phyloP scores from a whole-genome alignment of 2,113 vertebrate species.

The Embiotoca jacksoni region DNA sequence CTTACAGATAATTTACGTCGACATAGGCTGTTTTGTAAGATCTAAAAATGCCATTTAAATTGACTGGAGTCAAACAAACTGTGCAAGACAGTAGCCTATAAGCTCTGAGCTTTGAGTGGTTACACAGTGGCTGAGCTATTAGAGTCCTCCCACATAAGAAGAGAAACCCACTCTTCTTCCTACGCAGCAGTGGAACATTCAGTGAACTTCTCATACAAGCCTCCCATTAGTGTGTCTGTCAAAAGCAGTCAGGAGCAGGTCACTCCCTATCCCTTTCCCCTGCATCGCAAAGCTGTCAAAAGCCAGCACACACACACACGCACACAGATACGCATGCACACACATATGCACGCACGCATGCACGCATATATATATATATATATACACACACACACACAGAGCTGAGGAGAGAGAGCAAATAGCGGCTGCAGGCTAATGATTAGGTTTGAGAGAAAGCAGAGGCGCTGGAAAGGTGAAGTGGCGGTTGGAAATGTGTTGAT shows the following conservation, averaged over 20 bases:
- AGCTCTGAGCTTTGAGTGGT: slow-evolving; percentile 53
- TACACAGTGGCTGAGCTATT: slow-evolving; percentile 50
- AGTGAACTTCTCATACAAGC: slow-evolving; percentile 67
- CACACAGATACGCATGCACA: slow-evolving; percentile 2
- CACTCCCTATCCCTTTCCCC: slow-evolving; percentile 23
- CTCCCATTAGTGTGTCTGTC: slow-evolving; percentile 70
- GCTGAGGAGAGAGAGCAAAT: neutral
- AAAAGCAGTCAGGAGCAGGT: slow-evolving; percentile 56
- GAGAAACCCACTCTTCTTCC: slow-evolving; percentile 43
- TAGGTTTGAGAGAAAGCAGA: slow-evolving; percentile 44
- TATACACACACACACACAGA: slow-evolving; percentile 12
- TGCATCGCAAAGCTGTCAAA: slow-evolving; percentile 38
- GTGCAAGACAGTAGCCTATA: neutral
- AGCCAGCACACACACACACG: slow-evolving; percentile 15
- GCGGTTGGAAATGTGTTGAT: slow-evolving; percentile 45
- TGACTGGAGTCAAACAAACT: slow-evolving; percentile 33
- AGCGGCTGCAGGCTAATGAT: slow-evolving; percentile 38
- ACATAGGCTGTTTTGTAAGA: neutral
- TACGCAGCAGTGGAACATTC: slow-evolving; percentile 54
- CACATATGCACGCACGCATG: too few species aligned
- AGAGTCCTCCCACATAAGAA: slow-evolving; percentile 51
- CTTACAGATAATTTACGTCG: slow-evolving; percentile 30
- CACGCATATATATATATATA: too few species aligned
- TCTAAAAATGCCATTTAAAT: slow-evolving; percentile 51
- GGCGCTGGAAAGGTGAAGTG: slow-evolving; percentile 27